Evolutionary conservation across 1,140 invertebrate genomes (phyloP).

Genomic region (Popillia japonica): DNA sequence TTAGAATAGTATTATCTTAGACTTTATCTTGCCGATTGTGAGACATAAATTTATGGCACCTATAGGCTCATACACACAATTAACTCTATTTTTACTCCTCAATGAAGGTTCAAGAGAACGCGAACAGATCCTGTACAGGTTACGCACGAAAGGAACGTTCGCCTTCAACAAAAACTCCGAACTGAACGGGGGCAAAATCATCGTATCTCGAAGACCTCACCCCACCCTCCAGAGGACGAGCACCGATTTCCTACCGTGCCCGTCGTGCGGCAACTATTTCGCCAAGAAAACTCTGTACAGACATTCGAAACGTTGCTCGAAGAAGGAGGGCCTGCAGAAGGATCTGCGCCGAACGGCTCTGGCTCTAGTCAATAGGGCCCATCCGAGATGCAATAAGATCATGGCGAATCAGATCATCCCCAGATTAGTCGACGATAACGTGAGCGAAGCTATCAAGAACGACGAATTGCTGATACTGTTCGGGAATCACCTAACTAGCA

Average conservation of each 20-base stretch:
- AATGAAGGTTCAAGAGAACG: not conserved
- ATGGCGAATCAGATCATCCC: conserved; percentile 9
- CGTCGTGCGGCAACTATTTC: not conserved
- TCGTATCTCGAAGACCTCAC: not conserved
- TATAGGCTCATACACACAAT: too few relatives aligned
- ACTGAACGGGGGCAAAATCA: not conserved
- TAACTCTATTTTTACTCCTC: not conserved
- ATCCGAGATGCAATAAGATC: conserved; percentile 11
- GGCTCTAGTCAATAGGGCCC: not conserved
- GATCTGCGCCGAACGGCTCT: not conserved
- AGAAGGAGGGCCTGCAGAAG: not conserved
- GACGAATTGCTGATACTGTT: not conserved
- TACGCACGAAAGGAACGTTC: conserved; percentile 6
- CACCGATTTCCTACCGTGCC: not conserved
- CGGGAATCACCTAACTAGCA: not conserved
- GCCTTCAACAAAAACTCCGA: not conserved
- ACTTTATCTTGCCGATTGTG: too few relatives aligned
- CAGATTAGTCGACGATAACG: not conserved
- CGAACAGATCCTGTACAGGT: not conserved
- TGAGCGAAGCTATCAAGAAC: not conserved
- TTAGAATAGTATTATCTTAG: too few relatives aligned
- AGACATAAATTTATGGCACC: too few relatives aligned
- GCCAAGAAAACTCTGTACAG: conserved; percentile 13
- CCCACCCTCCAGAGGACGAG: not conserved
- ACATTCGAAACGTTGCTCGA: not conserved